A percentile compares a stretch with the other conserved stretches of the same genome.
Conservation (phyloP, 2,113 vertebrate species). For the Acrocephalus kingi region DNA sequence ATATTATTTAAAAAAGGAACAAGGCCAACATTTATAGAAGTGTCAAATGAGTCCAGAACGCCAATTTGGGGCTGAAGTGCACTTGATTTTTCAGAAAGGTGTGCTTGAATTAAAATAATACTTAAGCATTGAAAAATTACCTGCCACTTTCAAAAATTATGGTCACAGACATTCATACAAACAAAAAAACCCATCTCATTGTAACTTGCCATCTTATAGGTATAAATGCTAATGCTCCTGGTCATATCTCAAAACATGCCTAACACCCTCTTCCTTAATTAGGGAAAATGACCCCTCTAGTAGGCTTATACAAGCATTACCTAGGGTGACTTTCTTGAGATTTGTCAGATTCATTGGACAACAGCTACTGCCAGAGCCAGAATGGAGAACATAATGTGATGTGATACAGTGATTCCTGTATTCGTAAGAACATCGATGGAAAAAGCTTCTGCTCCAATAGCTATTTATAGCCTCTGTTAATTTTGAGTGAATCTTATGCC, state of each 20-base stretch:
- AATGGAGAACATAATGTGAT: not conserved
- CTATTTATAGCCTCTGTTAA: constrained; percentile 8
- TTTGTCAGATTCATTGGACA: not conserved
- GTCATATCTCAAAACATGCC: not conserved
- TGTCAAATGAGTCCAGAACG: not conserved
- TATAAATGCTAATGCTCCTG: not conserved
- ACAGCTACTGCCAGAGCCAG: not conserved
- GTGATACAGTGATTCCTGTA: not conserved
- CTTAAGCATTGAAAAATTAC: not conserved
- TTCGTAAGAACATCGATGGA: not conserved
- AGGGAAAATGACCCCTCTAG: not conserved
- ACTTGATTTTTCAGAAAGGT: not conserved
- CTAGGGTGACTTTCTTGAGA: not conserved
- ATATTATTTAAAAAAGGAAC: not conserved
- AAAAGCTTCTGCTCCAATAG: not conserved
- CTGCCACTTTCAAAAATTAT: not conserved
- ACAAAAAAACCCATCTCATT: not conserved
- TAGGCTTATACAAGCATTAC: not conserved
- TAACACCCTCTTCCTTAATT: not conserved
- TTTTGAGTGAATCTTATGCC: not conserved
- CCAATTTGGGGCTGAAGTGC: not conserved
- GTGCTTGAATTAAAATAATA: not conserved
- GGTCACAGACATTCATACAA: not conserved
- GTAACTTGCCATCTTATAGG: not conserved
- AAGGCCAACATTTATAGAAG: not conserved